Evolutionary conservation across 2,888 invertebrate genomes (phyloP).

Genomic region (Phaedon cochleariae): DNA sequence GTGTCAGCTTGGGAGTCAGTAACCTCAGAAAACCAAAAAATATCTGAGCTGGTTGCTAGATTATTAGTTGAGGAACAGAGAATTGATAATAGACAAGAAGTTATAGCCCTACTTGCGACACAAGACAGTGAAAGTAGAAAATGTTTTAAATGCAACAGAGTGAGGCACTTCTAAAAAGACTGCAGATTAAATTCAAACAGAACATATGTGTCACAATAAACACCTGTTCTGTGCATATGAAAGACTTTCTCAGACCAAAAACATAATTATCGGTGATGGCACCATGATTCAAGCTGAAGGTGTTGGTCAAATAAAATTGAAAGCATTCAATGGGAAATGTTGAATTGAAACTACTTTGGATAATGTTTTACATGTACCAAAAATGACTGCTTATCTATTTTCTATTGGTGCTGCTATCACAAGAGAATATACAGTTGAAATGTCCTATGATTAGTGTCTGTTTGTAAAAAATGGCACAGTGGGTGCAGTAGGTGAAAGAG

Average conservation of each 20-base stretch:
- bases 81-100: conserved; percentile 25
- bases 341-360: conserved; percentile 4
- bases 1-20: conserved; percentile 49
- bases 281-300: conserved; percentile 17
- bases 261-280: conserved; percentile 11
- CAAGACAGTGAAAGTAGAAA: conserved; percentile 4
- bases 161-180: conserved; percentile 18
- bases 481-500: not conserved
- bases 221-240: not conserved
- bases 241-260: conserved; percentile 6
- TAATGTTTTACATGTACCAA: not conserved
- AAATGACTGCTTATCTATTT: not conserved
- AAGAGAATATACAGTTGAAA: not conserved
- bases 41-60: conserved; percentile 2
- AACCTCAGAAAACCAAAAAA: not conserved
- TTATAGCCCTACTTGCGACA: conserved; percentile 13
- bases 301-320: conserved; percentile 8
- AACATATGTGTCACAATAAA: not conserved
- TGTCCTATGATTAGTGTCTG: not conserved
- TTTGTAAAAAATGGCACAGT: not conserved
- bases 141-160: conserved; percentile 23
- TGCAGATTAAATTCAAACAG: conserved; percentile 21
- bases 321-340: conserved; percentile 15
- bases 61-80: conserved; percentile 19
- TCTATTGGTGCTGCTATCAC: not conserved